These are phyloP conservation scores for Conops quadrifasciatus DNA, from an alignment of 2,888 invertebrate species.

Conservation along the genomic window DNA sequence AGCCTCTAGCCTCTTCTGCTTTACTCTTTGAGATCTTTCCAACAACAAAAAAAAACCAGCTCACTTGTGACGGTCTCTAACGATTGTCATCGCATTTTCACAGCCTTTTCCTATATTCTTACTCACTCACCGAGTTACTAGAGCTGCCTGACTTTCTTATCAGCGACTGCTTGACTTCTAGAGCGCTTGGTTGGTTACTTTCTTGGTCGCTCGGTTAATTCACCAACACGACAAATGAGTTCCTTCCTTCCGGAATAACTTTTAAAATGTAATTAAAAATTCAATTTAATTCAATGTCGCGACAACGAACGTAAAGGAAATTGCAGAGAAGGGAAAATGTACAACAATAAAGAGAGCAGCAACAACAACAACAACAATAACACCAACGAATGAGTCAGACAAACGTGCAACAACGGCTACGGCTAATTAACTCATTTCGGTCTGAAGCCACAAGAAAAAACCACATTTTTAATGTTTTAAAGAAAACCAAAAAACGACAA, in stretches of 20 bases:
- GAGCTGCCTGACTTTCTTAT: no score
- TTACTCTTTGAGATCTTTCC: not conserved
- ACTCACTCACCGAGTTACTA: no score
- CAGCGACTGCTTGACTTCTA: no score
- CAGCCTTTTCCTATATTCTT: no score
- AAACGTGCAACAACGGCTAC: not conserved
- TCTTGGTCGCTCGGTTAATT: no score
- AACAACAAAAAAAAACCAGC: no score
- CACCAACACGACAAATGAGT: not conserved
- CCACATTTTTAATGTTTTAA: not conserved
- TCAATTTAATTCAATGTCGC: constrained; percentile 29
- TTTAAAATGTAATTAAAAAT: constrained; percentile 29
- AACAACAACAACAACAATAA: not conserved
- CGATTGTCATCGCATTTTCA: not conserved
- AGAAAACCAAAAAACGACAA: not conserved
- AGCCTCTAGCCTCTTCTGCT: not conserved
- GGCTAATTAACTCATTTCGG: constrained; percentile 11
- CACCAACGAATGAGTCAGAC: not conserved
- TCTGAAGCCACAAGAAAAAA: not conserved
- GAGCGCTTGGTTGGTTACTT: no score
- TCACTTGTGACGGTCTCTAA: not conserved
- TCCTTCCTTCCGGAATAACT: constrained; percentile 34
- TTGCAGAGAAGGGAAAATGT: not conserved
- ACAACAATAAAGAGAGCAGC: not conserved
- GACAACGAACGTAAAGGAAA: not conserved